Evolutionary conservation across 2,888 invertebrate genomes (phyloP).

Genomic region (Melieria omissa): DNA sequence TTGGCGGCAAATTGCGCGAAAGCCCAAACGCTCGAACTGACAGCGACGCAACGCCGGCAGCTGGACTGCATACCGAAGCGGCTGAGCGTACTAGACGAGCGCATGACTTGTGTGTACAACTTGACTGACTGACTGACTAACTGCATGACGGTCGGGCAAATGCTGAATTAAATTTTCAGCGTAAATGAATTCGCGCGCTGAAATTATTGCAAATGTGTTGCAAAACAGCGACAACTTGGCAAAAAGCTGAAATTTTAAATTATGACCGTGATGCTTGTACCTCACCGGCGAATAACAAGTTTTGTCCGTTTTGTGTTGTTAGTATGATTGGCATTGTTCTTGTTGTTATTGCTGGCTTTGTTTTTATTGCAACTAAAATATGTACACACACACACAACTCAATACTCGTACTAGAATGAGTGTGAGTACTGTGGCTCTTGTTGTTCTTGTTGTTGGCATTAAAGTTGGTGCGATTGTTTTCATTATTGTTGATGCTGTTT

Average conservation of each 20-base stretch:
- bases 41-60: no score
- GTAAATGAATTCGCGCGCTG: neutral
- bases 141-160: slow-evolving; percentile 35
- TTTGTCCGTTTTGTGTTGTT: slow-evolving; percentile 30
- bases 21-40: neutral
- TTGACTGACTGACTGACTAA: slow-evolving; percentile 43
- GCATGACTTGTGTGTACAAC: neutral
- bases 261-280: slow-evolving; percentile 44
- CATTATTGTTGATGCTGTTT: slow-evolving; percentile 46
- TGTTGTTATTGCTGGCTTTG: slow-evolving; percentile 8
- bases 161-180: neutral
- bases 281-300: slow-evolving; percentile 44
- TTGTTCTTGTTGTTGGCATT: slow-evolving; percentile 22
- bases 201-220: neutral
- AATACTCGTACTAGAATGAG: no score
- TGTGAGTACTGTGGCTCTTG: neutral
- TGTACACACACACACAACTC: neutral
- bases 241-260: slow-evolving; percentile 38
- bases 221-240: slow-evolving; percentile 7
- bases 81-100: no score
- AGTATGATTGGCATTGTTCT: slow-evolving; percentile 9
- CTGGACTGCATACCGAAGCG: no score
- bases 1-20: neutral
- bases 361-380: no score
- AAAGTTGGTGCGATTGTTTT: slow-evolving; percentile 43